Percentiles rank a stretch among this genome's conserved stretches.
Conservation (phyloP, 2,797 vertebrate genomes). For the Rhabdomys pumilio region DNA sequence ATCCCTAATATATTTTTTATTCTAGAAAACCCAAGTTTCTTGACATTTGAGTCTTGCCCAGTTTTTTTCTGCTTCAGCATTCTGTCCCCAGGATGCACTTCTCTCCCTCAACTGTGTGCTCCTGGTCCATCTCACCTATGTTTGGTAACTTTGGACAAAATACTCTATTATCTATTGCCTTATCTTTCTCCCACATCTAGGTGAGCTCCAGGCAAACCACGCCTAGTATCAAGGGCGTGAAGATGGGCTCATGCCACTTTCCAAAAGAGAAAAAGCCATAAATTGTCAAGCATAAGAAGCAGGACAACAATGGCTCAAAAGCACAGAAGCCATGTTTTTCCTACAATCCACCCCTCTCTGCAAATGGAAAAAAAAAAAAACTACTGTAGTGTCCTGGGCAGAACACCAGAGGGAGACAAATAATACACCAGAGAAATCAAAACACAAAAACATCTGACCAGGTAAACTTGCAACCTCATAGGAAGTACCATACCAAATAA, state of each 20-base stretch:
- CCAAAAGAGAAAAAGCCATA: not conserved
- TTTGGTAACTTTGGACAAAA: not conserved
- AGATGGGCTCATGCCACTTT: not conserved
- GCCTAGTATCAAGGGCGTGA: not conserved
- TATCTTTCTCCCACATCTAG: not conserved
- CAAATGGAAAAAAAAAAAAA: not conserved
- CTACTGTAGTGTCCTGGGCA: not conserved
- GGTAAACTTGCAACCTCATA: not conserved
- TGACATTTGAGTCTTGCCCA: not conserved
- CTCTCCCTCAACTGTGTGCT: not conserved
- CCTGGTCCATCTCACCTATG: not conserved
- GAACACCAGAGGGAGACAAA: not conserved
- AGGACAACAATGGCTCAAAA: not conserved
- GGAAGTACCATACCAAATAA: not conserved
- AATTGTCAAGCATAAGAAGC: not conserved
- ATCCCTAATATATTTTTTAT: not conserved
- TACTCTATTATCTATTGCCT: not conserved
- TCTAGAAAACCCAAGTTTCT: not conserved
- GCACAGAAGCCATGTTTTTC: not conserved
- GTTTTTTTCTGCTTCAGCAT: not conserved
- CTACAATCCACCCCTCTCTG: not conserved
- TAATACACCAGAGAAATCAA: not conserved
- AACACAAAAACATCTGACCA: not conserved
- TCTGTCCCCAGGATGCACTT: not conserved
- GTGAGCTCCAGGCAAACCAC: not conserved